Conservation (phyloP, 2,888 invertebrate species). For the Pteria penguin region DNA sequence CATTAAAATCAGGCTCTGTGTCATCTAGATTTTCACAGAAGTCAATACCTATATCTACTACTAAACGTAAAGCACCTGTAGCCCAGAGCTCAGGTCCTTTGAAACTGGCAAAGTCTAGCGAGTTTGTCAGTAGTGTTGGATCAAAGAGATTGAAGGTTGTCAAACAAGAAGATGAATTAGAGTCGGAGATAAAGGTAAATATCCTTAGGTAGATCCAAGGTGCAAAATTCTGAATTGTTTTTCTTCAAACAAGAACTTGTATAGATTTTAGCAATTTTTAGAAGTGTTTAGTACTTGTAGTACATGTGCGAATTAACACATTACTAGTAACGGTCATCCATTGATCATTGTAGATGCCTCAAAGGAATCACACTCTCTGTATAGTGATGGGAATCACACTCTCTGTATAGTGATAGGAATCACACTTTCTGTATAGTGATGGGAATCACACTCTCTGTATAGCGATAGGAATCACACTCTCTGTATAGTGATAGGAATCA, state of each 20-base stretch:
- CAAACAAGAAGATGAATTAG: neutral
- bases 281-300: too few relatives aligned
- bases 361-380: too few relatives aligned
- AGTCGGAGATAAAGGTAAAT: neutral
- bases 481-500: too few relatives aligned
- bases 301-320: too few relatives aligned
- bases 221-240: neutral
- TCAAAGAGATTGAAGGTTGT: slow-evolving; percentile 15
- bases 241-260: neutral
- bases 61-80: slow-evolving; percentile 44
- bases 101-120: slow-evolving; percentile 27
- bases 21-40: neutral
- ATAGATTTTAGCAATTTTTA: too few relatives aligned
- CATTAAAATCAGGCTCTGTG: neutral
- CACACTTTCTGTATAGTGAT: too few relatives aligned
- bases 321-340: too few relatives aligned
- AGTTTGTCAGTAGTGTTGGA: neutral
- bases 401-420: too few relatives aligned
- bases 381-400: too few relatives aligned
- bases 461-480: too few relatives aligned
- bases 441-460: too few relatives aligned
- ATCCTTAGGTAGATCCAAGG: neutral
- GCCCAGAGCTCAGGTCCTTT: slow-evolving; percentile 28
- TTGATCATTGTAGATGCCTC: too few relatives aligned
- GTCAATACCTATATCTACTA: neutral